phyloP scores from a whole-genome alignment of 2,888 invertebrate genomes.

The Acanthosepion lycidas region DNA sequence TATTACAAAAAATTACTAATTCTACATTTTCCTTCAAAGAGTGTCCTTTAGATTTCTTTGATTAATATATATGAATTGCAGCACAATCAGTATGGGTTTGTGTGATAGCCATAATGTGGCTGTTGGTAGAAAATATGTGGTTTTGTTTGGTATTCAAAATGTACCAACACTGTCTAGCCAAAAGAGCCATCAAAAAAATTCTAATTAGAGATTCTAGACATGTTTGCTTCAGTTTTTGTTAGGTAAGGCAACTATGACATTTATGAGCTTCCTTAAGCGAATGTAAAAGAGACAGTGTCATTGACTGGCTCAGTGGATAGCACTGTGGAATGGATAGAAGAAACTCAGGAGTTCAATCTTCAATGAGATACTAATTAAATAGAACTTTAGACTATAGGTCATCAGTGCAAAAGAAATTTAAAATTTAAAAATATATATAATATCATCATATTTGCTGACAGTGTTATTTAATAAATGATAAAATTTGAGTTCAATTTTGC shows the following conservation, averaged over 20 bases:
- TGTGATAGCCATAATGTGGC: background rate
- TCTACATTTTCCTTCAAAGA: background rate
- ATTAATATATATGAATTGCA: too few relatives aligned
- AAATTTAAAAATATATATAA: too few relatives aligned
- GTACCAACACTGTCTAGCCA: background rate
- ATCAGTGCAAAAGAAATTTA: too few relatives aligned
- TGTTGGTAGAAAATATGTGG: background rate
- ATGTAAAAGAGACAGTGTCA: background rate
- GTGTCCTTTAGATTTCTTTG: background rate
- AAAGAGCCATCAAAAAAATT: background rate
- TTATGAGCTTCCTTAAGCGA: background rate
- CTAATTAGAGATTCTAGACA: slow-evolving; percentile 9
- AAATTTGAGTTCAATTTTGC: background rate
- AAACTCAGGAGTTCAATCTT: background rate
- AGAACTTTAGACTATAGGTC: background rate
- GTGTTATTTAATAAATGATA: background rate
- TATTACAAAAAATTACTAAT: too few relatives aligned
- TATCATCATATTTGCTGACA: too few relatives aligned
- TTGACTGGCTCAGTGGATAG: background rate
- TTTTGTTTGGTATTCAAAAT: background rate
- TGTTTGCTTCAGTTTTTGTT: background rate
- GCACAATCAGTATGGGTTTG: background rate
- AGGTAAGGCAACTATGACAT: background rate
- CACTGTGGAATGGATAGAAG: background rate
- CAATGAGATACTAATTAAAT: background rate